Evolutionary conservation across 2,888 invertebrate species (phyloP).

Genomic region (Orchestes rusci): DNA sequence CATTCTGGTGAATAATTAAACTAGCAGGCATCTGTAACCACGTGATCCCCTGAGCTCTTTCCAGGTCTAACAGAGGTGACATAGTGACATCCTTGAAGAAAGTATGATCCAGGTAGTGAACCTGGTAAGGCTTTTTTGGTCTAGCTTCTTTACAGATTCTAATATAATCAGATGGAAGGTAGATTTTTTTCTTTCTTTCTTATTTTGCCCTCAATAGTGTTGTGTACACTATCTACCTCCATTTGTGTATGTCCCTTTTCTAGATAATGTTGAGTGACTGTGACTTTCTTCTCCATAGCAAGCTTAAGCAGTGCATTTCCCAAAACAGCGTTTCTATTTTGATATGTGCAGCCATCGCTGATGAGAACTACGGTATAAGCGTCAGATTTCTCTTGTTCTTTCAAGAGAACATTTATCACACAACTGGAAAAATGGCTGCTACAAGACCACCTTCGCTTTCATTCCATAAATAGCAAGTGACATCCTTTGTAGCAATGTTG

Average conservation of each 20-base stretch:
- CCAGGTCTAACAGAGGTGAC: slow-evolving; percentile 7
- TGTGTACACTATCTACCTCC: slow-evolving; percentile 3
- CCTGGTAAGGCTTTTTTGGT: slow-evolving; percentile 3
- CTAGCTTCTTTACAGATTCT: slow-evolving; percentile 5
- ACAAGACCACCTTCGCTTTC: slow-evolving; percentile 17
- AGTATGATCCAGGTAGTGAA: slow-evolving; percentile 3
- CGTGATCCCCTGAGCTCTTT: slow-evolving; percentile 6
- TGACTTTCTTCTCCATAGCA: neutral
- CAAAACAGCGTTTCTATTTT: slow-evolving; percentile 14
- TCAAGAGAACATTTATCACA: neutral
- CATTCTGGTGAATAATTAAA: too few relatives aligned
- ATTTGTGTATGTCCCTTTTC: slow-evolving; percentile 11
- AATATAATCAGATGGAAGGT: slow-evolving; percentile 4
- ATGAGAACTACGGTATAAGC: neutral
- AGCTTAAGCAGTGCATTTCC: slow-evolving; percentile 7
- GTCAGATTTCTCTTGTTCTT: neutral
- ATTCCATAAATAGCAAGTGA: slow-evolving; percentile 17
- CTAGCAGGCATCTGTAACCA: slow-evolving; percentile 6
- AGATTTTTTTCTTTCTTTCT: slow-evolving; percentile 5
- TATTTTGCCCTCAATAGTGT: slow-evolving; percentile 4
- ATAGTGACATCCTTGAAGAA: slow-evolving; percentile 4
- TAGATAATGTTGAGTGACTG: neutral
- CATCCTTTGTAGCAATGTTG: slow-evolving; percentile 20
- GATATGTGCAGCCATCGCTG: slow-evolving; percentile 11
- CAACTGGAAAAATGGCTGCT: slow-evolving; percentile 8